Percentiles rank a stretch among this genome's conserved stretches.
Evolutionary conservation across 2,888 invertebrate genomes (phyloP).

Genomic region (Coelopa pilipes): DNA sequence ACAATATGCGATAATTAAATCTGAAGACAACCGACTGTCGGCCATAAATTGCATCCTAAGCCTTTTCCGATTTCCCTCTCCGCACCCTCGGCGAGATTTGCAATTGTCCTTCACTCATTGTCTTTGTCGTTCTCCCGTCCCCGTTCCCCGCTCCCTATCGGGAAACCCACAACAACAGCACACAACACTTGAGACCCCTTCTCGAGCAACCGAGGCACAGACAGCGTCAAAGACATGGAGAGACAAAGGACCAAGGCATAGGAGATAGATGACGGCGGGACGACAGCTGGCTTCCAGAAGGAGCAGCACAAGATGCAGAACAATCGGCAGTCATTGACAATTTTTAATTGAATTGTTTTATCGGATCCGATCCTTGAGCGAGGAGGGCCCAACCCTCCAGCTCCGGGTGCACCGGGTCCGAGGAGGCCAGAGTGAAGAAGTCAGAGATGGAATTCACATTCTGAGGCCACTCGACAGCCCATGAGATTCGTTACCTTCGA

Average conservation of each 20-base stretch:
- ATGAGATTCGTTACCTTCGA: no score
- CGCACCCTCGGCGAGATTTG: neutral
- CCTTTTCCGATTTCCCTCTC: no score
- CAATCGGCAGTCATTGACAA: constrained; percentile 32
- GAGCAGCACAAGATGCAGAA: constrained; percentile 13
- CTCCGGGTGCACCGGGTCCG: neutral
- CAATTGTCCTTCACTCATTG: neutral
- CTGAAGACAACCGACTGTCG: no score
- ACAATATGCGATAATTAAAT: no score
- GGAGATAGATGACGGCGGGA: no score
- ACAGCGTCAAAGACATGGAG: neutral
- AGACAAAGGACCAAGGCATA: neutral
- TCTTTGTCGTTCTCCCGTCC: neutral
- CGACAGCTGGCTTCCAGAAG: neutral
- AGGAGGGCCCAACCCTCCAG: neutral
- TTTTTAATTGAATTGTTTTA: constrained; percentile 37
- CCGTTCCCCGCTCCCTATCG: neutral
- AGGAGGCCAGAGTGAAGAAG: constrained; percentile 20
- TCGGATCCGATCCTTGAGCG: no score
- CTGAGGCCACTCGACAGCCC: no score
- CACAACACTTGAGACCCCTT: constrained; percentile 26
- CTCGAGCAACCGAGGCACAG: constrained; percentile 9
- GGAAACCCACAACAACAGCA: neutral
- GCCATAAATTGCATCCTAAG: no score
- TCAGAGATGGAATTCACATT: constrained; percentile 33